A percentile compares a stretch with the other conserved stretches of the same genome.
phyloP scores from a whole-genome alignment of 2,113 vertebrate species.

The Forbesichthys agassizii region DNA sequence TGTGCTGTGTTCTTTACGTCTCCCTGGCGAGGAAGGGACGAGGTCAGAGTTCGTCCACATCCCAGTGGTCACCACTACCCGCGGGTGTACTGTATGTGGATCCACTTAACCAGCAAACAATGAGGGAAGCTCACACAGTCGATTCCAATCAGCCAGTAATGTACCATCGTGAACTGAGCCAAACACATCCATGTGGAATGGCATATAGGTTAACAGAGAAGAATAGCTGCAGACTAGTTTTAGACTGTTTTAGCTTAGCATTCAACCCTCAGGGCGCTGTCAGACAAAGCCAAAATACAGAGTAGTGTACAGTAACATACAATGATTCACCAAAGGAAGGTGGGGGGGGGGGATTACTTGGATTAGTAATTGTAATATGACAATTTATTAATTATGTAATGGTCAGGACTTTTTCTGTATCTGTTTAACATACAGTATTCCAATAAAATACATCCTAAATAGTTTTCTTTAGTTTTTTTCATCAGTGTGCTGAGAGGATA shows the following conservation, averaged over 20 bases:
- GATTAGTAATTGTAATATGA: too few species aligned
- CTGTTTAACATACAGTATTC: too few species aligned
- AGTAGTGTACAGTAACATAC: conserved; percentile 32
- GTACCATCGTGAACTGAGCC: conserved; percentile 51
- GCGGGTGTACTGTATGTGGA: conserved; percentile 27
- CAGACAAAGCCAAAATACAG: conserved; percentile 36
- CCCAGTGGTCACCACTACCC: conserved; percentile 50
- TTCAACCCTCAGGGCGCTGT: conserved; percentile 11
- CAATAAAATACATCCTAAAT: too few species aligned
- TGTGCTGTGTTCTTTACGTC: conserved; percentile 18
- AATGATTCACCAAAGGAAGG: conserved; percentile 37
- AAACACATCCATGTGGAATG: conserved; percentile 50
- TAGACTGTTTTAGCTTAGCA: conserved; percentile 34
- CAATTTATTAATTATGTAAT: too few species aligned
- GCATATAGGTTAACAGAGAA: conserved; percentile 38
- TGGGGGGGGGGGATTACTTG: too few species aligned
- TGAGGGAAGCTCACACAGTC: conserved; percentile 40
- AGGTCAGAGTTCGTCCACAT: conserved; percentile 51
- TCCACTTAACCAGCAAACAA: conserved; percentile 50
- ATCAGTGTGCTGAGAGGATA: too few species aligned
- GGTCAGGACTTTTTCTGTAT: too few species aligned
- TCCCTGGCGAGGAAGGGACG: conserved; percentile 33
- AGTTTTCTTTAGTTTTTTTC: too few species aligned
- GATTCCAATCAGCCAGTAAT: conserved; percentile 59
- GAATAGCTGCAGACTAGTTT: conserved; percentile 20